These are phyloP conservation scores for Acrobasis repandana DNA, from an alignment of 2,888 invertebrate genomes.

Conservation along the genomic window DNA sequence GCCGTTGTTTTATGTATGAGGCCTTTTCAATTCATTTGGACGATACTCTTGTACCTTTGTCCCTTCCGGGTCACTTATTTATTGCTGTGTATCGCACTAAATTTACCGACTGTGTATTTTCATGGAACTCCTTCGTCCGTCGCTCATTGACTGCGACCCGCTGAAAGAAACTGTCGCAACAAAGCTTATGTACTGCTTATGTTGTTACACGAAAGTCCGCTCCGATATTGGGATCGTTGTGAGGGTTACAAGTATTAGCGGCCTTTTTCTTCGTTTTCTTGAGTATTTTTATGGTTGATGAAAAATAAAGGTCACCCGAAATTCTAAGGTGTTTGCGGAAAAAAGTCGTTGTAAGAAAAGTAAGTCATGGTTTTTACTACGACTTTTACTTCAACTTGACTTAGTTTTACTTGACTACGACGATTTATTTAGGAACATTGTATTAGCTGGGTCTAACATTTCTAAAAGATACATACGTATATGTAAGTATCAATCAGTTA, in stretches of 20 bases:
- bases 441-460: too few species aligned
- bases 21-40: slow-evolving; percentile 79
- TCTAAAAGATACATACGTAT: too few species aligned
- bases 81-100: slow-evolving; percentile 74
- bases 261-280: background rate
- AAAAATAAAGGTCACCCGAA: background rate
- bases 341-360: background rate
- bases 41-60: slow-evolving; percentile 74
- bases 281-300: background rate
- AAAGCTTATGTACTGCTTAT: slow-evolving; percentile 7
- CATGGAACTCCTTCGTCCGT: slow-evolving; percentile 47
- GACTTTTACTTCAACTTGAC: too few species aligned
- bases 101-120: slow-evolving; percentile 61
- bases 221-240: slow-evolving; percentile 5
- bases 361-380: too few species aligned
- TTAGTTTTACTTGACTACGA: too few species aligned
- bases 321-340: background rate
- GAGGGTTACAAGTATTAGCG: slow-evolving; percentile 5
- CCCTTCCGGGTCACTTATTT: slow-evolving; percentile 80
- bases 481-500: too few species aligned
- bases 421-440: too few species aligned
- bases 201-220: background rate
- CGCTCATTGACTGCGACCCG: slow-evolving; percentile 25
- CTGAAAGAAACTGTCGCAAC: background rate
- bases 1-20: slow-evolving; percentile 78